A percentile compares a stretch with the other conserved stretches of the same genome.
Conservation (phyloP, 2,113 vertebrate genomes). For the Ia io region DNA sequence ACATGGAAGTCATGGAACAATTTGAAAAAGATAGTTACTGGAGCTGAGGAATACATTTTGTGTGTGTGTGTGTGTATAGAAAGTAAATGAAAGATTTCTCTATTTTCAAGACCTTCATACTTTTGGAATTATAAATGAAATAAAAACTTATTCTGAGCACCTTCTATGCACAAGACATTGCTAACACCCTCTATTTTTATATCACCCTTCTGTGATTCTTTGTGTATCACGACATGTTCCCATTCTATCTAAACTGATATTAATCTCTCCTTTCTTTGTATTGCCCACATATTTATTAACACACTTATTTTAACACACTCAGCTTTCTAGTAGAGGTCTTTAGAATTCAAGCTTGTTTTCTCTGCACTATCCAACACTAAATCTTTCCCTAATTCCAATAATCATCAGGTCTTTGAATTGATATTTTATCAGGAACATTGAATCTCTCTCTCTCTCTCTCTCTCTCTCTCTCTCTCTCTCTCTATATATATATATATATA, state of each 20-base stretch:
- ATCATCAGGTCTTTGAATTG: background rate
- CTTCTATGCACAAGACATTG: background rate
- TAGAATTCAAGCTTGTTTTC: conserved; percentile 3
- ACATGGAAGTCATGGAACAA: background rate
- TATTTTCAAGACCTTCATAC: background rate
- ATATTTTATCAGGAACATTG: background rate
- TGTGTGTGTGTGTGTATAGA: background rate
- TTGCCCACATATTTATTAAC: conserved; percentile 6
- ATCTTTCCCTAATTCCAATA: conserved; percentile 4
- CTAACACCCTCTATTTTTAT: background rate
- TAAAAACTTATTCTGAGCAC: background rate
- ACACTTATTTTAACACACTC: background rate
- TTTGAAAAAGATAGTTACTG: background rate
- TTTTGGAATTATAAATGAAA: background rate
- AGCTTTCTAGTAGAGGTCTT: background rate
- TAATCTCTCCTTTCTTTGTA: background rate
- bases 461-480: too few species aligned
- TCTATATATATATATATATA: too few species aligned
- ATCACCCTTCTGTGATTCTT: background rate
- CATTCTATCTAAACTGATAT: background rate
- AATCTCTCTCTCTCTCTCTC: background rate
- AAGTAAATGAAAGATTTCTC: background rate
- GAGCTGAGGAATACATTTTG: background rate
- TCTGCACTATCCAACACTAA: background rate
- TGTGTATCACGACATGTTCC: background rate